Evolutionary conservation across 1,140 invertebrate species (phyloP), one percentile per base, ranked within the genome.

Genomic region (Polypedilum vanderplanki): DNA sequence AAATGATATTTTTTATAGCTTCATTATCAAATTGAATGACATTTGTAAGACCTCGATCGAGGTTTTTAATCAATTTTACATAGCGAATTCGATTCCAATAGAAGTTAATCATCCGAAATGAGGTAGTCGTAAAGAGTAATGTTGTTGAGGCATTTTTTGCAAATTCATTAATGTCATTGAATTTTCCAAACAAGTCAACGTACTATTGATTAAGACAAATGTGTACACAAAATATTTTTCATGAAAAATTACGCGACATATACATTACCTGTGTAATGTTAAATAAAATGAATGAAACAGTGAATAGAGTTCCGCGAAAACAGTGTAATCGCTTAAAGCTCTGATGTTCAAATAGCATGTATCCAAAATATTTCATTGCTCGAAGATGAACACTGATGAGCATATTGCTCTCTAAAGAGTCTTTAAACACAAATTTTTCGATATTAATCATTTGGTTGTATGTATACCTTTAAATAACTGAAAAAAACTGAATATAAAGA

Each of bases 81-180:
- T 70, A 70, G 9, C 65, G 17, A 7, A 10, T 70, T 0, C 65
- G 65, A 70, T 70, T 70, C 65, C 65, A 70, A 70, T 70, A 70
- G 65, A 70, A 70, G 20, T 70, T 20, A 70, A 70, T 22, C 65
- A 70, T 70, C 17, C 65, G 65, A 20, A 70, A 20, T 18, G 17
- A 20, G 3, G 65, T 70, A 1, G 65, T 70, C 8, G 20, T 22
- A 18, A 70, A 70, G 0, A 70, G 65, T 18, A 70, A 22, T 20
- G 65, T 70, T 20, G 65, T 70, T 5, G 65, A 18, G 17, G 65
- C 65, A 70, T 70, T 70, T 20, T 70, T 18, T 20, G 65, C 20
- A 7, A 70, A 2, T 17, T 70, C 65, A 20, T 70, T 22, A 2
- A 70, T 18, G 17, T 70, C 20, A 5, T 22, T 22, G 9, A 70